Percentiles rank a stretch among this genome's conserved stretches.
Conservation (phyloP, 1,140 invertebrate species). For the Lysiphlebus fabarum region DNA sequence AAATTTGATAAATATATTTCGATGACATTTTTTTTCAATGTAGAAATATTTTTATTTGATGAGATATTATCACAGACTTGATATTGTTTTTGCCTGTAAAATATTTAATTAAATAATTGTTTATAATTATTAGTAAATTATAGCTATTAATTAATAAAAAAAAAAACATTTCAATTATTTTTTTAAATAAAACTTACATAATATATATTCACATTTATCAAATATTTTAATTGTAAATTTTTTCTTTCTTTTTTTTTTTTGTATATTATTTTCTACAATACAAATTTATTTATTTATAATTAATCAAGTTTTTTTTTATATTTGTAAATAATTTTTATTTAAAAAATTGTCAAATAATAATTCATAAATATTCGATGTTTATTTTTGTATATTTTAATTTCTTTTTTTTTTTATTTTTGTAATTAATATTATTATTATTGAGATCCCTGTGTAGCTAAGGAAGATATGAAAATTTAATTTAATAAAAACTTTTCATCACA, state of each 20-base stretch:
- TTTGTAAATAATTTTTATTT: conserved; percentile 15
- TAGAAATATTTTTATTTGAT: background rate
- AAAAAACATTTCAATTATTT: too few species aligned
- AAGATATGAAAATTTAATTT: too few species aligned
- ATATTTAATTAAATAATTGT: too few species aligned
- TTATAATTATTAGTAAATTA: too few species aligned
- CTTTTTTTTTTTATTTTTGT: conserved; percentile 6
- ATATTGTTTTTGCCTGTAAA: too few species aligned
- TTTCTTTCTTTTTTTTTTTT: too few species aligned
- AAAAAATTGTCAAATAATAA: conserved; percentile 29
- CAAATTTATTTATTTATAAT: conserved; percentile 8
- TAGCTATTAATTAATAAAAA: too few species aligned
- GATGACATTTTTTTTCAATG: too few species aligned
- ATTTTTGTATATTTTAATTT: conserved; percentile 14
- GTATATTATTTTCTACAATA: conserved; percentile 9
- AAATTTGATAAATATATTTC: background rate
- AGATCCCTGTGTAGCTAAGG: too few species aligned
- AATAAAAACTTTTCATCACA: too few species aligned
- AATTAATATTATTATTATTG: background rate
- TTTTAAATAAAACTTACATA: too few species aligned
- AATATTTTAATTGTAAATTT: background rate
- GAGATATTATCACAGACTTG: conserved; percentile 16
- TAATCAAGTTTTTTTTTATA: conserved; percentile 20
- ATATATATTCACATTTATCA: background rate
- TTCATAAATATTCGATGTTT: conserved; percentile 29